Percentiles rank a stretch among this genome's conserved stretches.
Evolutionary conservation across 2,113 vertebrate species (phyloP).

Genomic region (Podocnemis expansa): DNA sequence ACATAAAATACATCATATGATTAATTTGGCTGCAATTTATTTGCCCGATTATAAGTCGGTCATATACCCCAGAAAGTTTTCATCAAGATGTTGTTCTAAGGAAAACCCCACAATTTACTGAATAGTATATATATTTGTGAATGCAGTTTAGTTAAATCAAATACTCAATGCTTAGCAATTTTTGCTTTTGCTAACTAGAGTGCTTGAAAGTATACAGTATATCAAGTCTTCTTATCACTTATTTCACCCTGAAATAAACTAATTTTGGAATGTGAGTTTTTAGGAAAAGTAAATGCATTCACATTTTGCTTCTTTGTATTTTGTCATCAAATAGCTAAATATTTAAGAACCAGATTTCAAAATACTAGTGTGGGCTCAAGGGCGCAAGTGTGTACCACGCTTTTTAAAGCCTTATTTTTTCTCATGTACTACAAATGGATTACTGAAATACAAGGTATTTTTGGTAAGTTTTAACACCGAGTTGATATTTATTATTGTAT

Average conservation of each 20-base stretch:
- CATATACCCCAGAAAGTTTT: background rate
- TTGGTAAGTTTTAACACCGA: background rate
- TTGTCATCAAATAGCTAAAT: background rate
- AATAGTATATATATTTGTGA: background rate
- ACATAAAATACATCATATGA: background rate
- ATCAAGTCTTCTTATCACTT: background rate
- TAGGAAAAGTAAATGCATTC: background rate
- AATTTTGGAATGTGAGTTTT: background rate
- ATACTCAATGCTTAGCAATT: background rate
- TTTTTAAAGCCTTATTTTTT: background rate
- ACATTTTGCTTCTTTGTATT: background rate
- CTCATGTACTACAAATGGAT: too few species aligned
- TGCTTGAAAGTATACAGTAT: background rate
- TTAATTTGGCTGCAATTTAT: background rate
- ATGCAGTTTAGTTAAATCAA: accelerated
- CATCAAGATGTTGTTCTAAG: background rate
- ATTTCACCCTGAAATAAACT: background rate
- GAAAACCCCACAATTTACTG: background rate
- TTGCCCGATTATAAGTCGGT: background rate
- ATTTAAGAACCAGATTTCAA: background rate
- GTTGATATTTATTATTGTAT: background rate
- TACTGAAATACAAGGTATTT: background rate
- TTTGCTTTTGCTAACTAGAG: background rate
- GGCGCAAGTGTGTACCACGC: background rate
- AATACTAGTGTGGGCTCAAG: background rate